These are phyloP conservation scores for Allobates femoralis DNA, from an alignment of 2,797 vertebrate species.

Conservation along the genomic window DNA sequence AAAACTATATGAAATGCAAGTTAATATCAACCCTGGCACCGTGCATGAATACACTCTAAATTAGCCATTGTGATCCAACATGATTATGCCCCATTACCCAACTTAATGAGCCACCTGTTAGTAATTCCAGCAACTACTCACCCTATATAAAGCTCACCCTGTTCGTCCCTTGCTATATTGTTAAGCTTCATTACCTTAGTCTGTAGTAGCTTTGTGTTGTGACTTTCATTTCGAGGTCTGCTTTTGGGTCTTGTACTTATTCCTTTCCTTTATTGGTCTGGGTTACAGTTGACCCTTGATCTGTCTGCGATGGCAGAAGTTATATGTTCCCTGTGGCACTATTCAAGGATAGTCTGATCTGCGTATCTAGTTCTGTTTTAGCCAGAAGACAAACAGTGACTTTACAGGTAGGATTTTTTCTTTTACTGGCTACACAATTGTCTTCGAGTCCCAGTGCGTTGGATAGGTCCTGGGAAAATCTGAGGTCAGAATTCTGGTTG, in stretches of 20 bases:
- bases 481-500: too few relatives aligned
- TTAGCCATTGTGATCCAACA: constrained; percentile 1
- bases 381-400: background rate
- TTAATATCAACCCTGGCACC: background rate
- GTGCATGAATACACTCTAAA: background rate
- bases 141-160: background rate
- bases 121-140: background rate
- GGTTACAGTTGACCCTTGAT: background rate
- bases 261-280: background rate
- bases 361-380: background rate
- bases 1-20: background rate
- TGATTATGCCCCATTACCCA: constrained; percentile 5
- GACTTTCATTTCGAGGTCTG: background rate
- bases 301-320: too few relatives aligned
- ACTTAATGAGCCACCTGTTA: constrained; percentile 6
- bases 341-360: background rate
- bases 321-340: background rate
- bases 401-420: too few relatives aligned
- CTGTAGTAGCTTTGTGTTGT: background rate
- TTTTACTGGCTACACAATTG: too few relatives aligned
- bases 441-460: too few relatives aligned
- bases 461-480: too few relatives aligned
- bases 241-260: background rate
- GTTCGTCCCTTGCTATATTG: background rate
- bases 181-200: background rate